phyloP scores from a whole-genome alignment of 2,888 invertebrate genomes.

The Steinernema hermaphroditum region DNA sequence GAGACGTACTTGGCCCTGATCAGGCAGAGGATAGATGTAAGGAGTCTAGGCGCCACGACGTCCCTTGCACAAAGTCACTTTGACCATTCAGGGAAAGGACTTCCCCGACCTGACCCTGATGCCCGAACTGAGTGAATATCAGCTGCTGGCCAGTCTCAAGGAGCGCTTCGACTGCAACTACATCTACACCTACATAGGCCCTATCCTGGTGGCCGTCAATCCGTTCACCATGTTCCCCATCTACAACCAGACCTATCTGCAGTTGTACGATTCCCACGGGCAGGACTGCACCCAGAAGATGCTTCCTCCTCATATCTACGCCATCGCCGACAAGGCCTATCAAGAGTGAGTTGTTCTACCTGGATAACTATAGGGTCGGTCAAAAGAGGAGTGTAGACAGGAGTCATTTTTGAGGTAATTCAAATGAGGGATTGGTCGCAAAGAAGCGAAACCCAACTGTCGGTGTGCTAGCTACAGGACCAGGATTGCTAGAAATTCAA shows the following conservation, averaged over 20 bases:
- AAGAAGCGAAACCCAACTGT: too few species aligned
- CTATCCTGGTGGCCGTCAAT: constrained; percentile 88
- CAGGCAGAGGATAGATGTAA: background rate
- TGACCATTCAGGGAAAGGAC: constrained; percentile 78
- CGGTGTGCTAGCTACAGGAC: too few species aligned
- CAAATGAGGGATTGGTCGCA: too few species aligned
- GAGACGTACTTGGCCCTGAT: background rate
- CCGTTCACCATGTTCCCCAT: constrained; percentile 88
- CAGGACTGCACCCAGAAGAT: constrained; percentile 88
- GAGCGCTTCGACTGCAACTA: constrained; percentile 80
- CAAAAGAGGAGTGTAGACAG: too few species aligned
- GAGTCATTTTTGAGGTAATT: too few species aligned
- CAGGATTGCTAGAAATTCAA: too few species aligned
- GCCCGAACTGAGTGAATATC: constrained; percentile 84
- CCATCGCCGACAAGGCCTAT: constrained; percentile 72
- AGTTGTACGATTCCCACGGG: constrained; percentile 74
- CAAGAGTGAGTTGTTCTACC: constrained; percentile 56
- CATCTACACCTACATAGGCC: constrained; percentile 79
- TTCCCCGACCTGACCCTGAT: constrained; percentile 93
- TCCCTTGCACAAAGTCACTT: background rate
- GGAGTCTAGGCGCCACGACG: background rate
- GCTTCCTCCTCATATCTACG: constrained; percentile 93
- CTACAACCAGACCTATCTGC: constrained; percentile 95
- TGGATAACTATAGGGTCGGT: too few species aligned
- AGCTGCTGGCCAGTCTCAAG: constrained; percentile 84